phyloP scores from a whole-genome alignment of 2,113 vertebrate species.

The Barnardius zonarius region DNA sequence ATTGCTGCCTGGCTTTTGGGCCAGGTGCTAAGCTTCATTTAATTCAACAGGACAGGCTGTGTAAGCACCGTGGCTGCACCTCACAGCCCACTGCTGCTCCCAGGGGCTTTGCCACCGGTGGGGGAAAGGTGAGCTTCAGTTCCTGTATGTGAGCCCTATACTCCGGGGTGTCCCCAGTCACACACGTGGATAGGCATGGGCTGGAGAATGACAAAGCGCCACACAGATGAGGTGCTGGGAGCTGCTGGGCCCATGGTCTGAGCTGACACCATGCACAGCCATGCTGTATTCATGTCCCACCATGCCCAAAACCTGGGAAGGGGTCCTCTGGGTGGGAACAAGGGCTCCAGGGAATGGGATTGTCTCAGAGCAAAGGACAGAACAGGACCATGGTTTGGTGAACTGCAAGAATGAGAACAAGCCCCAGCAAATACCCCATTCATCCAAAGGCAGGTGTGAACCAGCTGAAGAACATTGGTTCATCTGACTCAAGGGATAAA shows the following conservation, averaged over 20 bases:
- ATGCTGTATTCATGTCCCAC: neutral
- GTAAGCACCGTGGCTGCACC: neutral
- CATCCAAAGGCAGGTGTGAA: neutral
- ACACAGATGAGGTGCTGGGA: neutral
- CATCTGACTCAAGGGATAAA: neutral
- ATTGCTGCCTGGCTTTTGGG: neutral
- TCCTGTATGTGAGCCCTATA: fast-evolving
- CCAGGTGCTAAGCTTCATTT: neutral
- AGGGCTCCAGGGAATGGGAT: neutral
- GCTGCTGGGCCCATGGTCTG: neutral
- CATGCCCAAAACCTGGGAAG: neutral
- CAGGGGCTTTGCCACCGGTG: neutral
- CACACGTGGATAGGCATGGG: fast-evolving
- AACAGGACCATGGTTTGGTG: neutral
- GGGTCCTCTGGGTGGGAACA: neutral
- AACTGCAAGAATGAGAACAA: neutral
- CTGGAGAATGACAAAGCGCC: neutral
- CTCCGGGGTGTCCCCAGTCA: neutral
- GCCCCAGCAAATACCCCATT: neutral
- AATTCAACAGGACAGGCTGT: neutral
- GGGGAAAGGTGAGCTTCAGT: neutral
- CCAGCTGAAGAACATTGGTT: neutral
- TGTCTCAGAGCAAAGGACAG: neutral
- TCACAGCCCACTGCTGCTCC: neutral
- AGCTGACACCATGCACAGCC: neutral